Evolutionary conservation across 1,140 invertebrate genomes (phyloP), one percentile per base, ranked within the genome.

Genomic region (Brachionus paranguensis): DNA sequence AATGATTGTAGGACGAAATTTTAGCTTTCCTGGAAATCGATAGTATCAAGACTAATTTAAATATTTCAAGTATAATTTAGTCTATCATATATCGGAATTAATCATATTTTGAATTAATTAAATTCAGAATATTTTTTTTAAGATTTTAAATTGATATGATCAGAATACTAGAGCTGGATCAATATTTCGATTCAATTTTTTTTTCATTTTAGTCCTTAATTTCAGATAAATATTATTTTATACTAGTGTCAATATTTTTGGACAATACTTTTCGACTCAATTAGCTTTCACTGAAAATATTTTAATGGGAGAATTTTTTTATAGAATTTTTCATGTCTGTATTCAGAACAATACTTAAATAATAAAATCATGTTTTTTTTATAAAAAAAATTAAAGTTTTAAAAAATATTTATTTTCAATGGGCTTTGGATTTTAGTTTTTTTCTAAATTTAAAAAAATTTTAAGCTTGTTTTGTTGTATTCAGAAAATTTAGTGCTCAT

Each of bases 51-150:
- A 60, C 53, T 60, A 60, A 60, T 60, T 60, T 60, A 60, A 60
- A 60, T 60, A 60, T 60, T 60, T 60, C 53, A 60, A 60, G 53
- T 60, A 60, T 60, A 60, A 60, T 60, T 60, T 60, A 60, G n/a
- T 60, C 53, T 60, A 60, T 60, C 53, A 60, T 20, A 60, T 60
- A 60, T 60, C 53, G 53, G 53, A 60, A 60, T 60, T 60, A 60
- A 60, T 60, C 53, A 60, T 60, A 24, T 60, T 60, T 60, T 20
- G 53, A 60, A 60, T 60, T 60, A 60, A 60, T 60, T 60, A 60
- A 60, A 60, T 60, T 20, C 17, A 60, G 53, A 60, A 60, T 60
- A 8, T 60, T 60, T 60, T 60, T 60, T 60, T 60, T 20, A 60
- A 60, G 53, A 60, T 60, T 60, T 60, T 20, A 60, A 60, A 17